Percentiles rank a stretch among this genome's conserved stretches.
phyloP scores from a whole-genome alignment of 2,888 invertebrate species.

The Cataglyphis altisquamis region DNA sequence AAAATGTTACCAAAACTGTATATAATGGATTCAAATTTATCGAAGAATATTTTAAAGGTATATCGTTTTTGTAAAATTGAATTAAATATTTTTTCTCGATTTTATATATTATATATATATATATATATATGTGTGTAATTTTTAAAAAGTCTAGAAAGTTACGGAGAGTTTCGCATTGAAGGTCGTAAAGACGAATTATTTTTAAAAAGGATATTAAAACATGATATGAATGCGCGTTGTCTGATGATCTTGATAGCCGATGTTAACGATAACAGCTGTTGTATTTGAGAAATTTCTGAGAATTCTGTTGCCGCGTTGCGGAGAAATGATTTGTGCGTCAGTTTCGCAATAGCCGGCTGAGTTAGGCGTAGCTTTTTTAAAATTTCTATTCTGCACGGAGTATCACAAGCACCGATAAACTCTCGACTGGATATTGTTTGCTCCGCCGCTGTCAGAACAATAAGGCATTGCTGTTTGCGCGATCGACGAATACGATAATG shows the following conservation, averaged over 20 bases:
- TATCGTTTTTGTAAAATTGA: no score
- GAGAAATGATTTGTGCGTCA: slow-evolving; percentile 67
- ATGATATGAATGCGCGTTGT: not conserved
- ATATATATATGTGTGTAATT: not conserved
- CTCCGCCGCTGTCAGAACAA: slow-evolving; percentile 1
- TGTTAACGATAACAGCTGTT: slow-evolving; percentile 42
- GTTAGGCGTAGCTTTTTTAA: slow-evolving; percentile 55
- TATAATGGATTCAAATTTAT: not conserved
- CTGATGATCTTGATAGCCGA: slow-evolving; percentile 37
- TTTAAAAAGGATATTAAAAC: slow-evolving; percentile 5
- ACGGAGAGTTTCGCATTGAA: not conserved
- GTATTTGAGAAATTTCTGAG: slow-evolving; percentile 58
- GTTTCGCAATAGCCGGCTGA: slow-evolving; percentile 65
- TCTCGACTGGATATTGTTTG: slow-evolving; percentile 30
- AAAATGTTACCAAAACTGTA: not conserved
- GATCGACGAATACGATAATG: slow-evolving; percentile 27
- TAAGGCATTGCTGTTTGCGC: slow-evolving; percentile 11
- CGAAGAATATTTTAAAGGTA: not conserved
- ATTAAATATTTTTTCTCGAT: not conserved
- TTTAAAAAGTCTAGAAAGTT: not conserved
- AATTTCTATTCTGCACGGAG: slow-evolving; percentile 48
- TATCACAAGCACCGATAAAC: slow-evolving; percentile 47
- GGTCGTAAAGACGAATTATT: not conserved
- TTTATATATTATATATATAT: not conserved
- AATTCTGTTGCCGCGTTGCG: slow-evolving; percentile 45